phyloP scores from a whole-genome alignment of 2,113 vertebrate genomes.

The Camarhynchus parvulus region DNA sequence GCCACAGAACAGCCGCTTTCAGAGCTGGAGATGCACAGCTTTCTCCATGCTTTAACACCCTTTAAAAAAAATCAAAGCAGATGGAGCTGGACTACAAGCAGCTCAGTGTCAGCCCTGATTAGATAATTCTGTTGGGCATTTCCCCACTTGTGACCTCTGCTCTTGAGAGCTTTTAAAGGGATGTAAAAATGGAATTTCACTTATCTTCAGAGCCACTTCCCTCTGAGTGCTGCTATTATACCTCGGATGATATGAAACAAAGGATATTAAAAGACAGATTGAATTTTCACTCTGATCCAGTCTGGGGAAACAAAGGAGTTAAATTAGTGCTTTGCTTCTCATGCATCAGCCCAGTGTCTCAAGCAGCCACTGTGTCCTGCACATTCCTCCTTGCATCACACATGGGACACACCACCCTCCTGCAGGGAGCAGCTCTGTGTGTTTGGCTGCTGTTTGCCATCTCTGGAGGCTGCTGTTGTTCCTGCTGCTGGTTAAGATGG shows the following conservation, averaged over 20 bases:
- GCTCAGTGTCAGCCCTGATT: neutral
- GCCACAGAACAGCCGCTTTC: neutral
- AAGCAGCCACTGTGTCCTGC: neutral
- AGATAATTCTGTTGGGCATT: neutral
- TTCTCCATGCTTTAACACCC: neutral
- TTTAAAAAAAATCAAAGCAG: neutral
- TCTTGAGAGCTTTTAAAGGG: neutral
- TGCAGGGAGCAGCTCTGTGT: neutral
- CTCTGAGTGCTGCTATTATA: neutral
- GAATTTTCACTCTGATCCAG: neutral
- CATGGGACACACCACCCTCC: neutral
- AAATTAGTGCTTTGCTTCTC: neutral
- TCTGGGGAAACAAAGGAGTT: neutral
- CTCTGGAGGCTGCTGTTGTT: neutral
- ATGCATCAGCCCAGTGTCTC: neutral
- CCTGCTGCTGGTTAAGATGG: neutral
- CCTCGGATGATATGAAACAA: neutral
- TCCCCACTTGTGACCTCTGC: neutral
- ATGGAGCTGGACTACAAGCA: neutral
- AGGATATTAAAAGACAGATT: neutral
- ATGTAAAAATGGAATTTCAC: neutral
- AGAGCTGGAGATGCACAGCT: neutral
- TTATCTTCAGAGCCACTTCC: neutral
- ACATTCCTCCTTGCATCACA: neutral
- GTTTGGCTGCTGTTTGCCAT: neutral